Conservation (phyloP, 2,888 invertebrate genomes). For the Uloborus plumipes region DNA sequence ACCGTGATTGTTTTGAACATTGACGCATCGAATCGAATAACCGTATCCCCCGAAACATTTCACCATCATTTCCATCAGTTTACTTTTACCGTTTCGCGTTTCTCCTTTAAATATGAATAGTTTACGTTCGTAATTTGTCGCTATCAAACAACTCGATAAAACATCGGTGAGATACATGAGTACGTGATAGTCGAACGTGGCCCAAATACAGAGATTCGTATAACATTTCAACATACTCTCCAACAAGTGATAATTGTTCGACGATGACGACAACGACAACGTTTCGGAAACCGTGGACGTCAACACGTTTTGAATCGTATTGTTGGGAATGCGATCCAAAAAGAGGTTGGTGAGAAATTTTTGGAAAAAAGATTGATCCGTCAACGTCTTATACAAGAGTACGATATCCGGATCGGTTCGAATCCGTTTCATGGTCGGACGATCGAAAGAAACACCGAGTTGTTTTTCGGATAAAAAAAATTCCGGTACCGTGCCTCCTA, state of each 20-base stretch:
- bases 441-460: slow-evolving; percentile 4
- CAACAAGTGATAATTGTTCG: neutral
- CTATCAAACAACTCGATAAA: slow-evolving; percentile 28
- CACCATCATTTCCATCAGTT: slow-evolving; percentile 21
- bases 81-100: slow-evolving; percentile 33
- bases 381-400: neutral
- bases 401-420: neutral
- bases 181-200: slow-evolving; percentile 13
- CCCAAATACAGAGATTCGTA: slow-evolving; percentile 12
- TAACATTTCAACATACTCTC: slow-evolving; percentile 25
- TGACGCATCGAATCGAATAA: slow-evolving; percentile 29
- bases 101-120: slow-evolving; percentile 28
- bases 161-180: slow-evolving; percentile 30
- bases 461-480: slow-evolving; percentile 13
- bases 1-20: too few relatives aligned
- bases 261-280: too few relatives aligned
- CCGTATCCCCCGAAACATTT: slow-evolving; percentile 23
- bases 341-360: slow-evolving; percentile 16
- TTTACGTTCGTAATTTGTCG: slow-evolving; percentile 45
- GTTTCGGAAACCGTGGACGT: neutral
- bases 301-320: slow-evolving; percentile 12
- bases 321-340: slow-evolving; percentile 7
- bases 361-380: slow-evolving; percentile 8
- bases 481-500: slow-evolving; percentile 34
- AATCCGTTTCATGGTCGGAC: neutral